Percentiles rank a stretch among this genome's conserved stretches.
Conservation (phyloP, 2,888 invertebrate genomes). For the Dilophus febrilis region DNA sequence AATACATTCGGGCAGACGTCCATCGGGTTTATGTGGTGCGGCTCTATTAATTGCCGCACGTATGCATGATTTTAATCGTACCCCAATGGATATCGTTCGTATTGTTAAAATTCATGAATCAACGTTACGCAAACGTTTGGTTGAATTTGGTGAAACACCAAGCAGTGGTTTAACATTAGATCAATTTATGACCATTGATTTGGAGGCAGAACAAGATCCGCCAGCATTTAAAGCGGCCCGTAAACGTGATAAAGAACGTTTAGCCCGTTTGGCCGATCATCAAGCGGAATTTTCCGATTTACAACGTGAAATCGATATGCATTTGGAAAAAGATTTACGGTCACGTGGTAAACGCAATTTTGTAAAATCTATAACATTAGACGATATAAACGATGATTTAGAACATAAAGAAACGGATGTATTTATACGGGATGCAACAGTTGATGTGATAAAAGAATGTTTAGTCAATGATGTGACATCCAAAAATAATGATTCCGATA, state of each 20-base stretch:
- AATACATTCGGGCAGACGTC: slow-evolving; percentile 87
- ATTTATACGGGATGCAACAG: slow-evolving; percentile 32
- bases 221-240: slow-evolving; percentile 87
- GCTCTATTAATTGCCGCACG: slow-evolving; percentile 88
- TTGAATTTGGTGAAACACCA: slow-evolving; percentile 94
- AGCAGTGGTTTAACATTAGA: slow-evolving; percentile 87
- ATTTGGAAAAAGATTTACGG: slow-evolving; percentile 49
- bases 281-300: slow-evolving; percentile 52
- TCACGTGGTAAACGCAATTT: slow-evolving; percentile 10
- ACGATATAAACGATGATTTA: slow-evolving; percentile 15
- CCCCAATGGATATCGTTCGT: slow-evolving; percentile 73
- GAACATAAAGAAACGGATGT: slow-evolving; percentile 29
- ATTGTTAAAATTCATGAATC: slow-evolving; percentile 93
- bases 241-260: slow-evolving; percentile 68
- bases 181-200: slow-evolving; percentile 91
- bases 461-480: slow-evolving; percentile 14
- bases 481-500: no score
- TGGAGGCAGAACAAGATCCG: slow-evolving; percentile 89
- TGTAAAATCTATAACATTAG: background rate
- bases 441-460: slow-evolving; percentile 29
- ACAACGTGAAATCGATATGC: slow-evolving; percentile 73
- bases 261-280: slow-evolving; percentile 48
- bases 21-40: slow-evolving; percentile 95
- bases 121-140: slow-evolving; percentile 73
- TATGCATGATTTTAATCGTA: slow-evolving; percentile 78